These are phyloP conservation scores for Apaloderma vittatum DNA, from an alignment of 2,113 vertebrate species.

Conservation along the genomic window DNA sequence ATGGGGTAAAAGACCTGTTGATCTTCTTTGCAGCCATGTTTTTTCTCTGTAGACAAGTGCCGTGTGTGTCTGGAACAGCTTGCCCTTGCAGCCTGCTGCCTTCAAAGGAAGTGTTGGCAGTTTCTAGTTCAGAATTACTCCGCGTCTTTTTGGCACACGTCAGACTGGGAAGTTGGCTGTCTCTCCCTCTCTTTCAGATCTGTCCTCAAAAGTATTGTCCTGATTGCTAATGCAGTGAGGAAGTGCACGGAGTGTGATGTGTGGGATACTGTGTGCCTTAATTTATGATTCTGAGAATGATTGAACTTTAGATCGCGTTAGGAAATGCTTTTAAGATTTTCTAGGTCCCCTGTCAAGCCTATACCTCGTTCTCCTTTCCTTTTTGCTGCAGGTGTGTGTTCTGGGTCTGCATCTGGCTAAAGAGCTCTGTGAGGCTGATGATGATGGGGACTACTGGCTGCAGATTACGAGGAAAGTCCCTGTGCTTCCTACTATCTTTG, in stretches of 20 bases:
- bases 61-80: neutral
- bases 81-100: neutral
- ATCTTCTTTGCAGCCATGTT: neutral
- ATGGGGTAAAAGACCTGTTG: conserved; percentile 83
- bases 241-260: neutral
- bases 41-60: neutral
- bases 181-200: neutral
- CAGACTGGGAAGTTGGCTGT: neutral
- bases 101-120: neutral
- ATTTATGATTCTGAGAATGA: neutral
- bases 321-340: neutral
- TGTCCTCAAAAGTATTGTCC: neutral
- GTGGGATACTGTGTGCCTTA: neutral
- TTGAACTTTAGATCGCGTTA: neutral
- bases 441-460: conserved; percentile 92
- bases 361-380: neutral
- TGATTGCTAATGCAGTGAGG: neutral
- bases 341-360: neutral
- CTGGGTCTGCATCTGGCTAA: conserved; percentile 94
- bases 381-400: conserved; percentile 89
- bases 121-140: neutral
- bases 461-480: conserved; percentile 91
- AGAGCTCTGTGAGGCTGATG: conserved; percentile 92
- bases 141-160: rapidly evolving
- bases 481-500: conserved; percentile 89